Conservation (phyloP, 1,140 invertebrate genomes). For the Manduca sexta region DNA sequence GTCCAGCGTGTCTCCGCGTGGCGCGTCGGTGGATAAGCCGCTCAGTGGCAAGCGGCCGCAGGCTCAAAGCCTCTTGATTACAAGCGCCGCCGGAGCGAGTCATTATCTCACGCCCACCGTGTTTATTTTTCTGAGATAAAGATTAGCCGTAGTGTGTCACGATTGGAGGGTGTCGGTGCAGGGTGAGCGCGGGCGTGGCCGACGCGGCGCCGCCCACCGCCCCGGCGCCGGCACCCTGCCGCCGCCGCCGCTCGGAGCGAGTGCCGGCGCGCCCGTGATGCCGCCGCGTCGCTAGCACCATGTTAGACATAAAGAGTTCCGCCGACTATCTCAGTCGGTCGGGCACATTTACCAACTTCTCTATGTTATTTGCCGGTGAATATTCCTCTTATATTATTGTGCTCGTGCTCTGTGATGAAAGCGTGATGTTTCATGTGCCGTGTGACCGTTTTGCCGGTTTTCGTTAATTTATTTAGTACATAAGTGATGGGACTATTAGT, state of each 20-base stretch:
- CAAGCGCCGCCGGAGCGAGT: conserved; percentile 43
- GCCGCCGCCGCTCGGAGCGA: conserved; percentile 22
- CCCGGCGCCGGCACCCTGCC: conserved; percentile 25
- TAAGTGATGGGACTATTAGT: too few relatives aligned
- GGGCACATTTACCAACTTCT: conserved; percentile 82
- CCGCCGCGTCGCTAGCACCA: conserved; percentile 30
- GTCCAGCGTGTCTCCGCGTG: too few relatives aligned
- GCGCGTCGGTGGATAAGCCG: background rate
- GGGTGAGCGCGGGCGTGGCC: conserved; percentile 36
- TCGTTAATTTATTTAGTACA: too few relatives aligned
- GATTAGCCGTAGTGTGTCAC: conserved; percentile 60
- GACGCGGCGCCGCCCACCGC: conserved; percentile 24
- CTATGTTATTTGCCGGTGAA: conserved; percentile 82
- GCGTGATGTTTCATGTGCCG: conserved; percentile 28
- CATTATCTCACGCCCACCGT: conserved; percentile 62
- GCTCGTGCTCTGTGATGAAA: conserved; percentile 27
- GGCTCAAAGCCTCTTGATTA: conserved; percentile 5
- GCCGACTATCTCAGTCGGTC: conserved; percentile 81
- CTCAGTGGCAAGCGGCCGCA: background rate
- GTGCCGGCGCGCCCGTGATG: conserved; percentile 30
- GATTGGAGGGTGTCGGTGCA: conserved; percentile 59
- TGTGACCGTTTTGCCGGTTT: conserved; percentile 13
- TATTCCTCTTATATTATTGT: conserved; percentile 38
- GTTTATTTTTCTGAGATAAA: conserved; percentile 71
- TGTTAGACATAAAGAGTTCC: conserved; percentile 82